A percentile compares a stretch with the other conserved stretches of the same genome.
phyloP scores from a whole-genome alignment of 1,140 invertebrate genomes.

The Pseudomyrmex cubaensis region DNA sequence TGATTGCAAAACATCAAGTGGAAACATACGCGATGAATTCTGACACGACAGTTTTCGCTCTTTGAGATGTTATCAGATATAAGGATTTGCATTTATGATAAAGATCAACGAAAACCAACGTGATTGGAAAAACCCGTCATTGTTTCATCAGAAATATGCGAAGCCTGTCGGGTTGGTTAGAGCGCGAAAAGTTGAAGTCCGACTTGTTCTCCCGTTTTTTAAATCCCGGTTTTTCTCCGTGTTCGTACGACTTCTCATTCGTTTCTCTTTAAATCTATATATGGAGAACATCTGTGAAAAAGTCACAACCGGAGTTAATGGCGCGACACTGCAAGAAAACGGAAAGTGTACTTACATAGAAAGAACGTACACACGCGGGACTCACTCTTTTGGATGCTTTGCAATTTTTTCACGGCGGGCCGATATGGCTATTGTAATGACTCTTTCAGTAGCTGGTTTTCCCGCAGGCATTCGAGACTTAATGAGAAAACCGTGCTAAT shows the following conservation, averaged over 20 bases:
- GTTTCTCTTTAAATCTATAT: constrained; percentile 28
- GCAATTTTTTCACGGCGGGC: neutral
- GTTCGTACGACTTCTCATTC: neutral
- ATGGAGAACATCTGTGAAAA: neutral
- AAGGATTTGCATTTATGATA: neutral
- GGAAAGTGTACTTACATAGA: neutral
- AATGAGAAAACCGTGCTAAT: neutral
- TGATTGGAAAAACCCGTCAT: neutral
- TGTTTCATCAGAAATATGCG: neutral
- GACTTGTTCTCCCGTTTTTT: neutral
- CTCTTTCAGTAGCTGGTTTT: neutral
- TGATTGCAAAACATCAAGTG: neutral
- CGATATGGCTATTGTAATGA: constrained; percentile 23
- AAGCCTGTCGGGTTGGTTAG: constrained; percentile 17
- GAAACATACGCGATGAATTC: neutral
- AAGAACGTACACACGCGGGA: constrained; percentile 2
- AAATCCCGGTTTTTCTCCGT: neutral
- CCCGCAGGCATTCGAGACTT: neutral
- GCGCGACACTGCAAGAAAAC: neutral
- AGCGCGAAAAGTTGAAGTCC: neutral
- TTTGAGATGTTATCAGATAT: neutral
- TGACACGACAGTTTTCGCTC: neutral
- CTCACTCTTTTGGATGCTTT: neutral
- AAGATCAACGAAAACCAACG: constrained; percentile 11
- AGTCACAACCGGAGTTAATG: neutral